phyloP scores from a whole-genome alignment of 2,797 vertebrate species.

The Epinephelus coioides region DNA sequence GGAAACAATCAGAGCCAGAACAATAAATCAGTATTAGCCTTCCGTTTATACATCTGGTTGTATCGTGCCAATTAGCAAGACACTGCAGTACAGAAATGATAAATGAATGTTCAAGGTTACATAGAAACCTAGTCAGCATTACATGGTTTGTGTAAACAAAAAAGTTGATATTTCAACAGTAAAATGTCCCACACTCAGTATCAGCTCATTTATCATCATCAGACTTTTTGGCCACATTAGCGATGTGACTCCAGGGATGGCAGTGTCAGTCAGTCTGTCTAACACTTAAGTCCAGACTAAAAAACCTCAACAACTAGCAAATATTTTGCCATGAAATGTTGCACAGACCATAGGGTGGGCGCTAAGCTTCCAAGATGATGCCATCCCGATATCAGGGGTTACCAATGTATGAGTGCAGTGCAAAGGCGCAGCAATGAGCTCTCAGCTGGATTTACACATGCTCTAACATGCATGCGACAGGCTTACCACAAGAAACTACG shows the following conservation, averaged over 20 bases:
- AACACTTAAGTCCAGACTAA: not conserved
- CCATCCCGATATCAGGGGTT: too few relatives aligned
- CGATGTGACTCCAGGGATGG: too few relatives aligned
- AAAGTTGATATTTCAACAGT: not conserved
- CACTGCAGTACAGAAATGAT: not conserved
- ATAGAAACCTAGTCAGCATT: not conserved
- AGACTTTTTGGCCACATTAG: too few relatives aligned
- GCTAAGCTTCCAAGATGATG: too few relatives aligned
- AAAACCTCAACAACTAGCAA: not conserved
- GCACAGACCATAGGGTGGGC: not conserved
- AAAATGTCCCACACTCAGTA: not conserved
- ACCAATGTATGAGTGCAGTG: too few relatives aligned
- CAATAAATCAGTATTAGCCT: not conserved
- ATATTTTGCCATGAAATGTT: too few relatives aligned
- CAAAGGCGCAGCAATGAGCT: too few relatives aligned
- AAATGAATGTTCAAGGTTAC: not conserved
- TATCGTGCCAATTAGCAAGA: not conserved
- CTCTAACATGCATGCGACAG: too few relatives aligned
- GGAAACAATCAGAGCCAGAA: conserved; percentile 3
- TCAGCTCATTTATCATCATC: not conserved
- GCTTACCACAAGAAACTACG: too few relatives aligned
- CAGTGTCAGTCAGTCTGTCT: not conserved
- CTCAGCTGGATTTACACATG: too few relatives aligned
- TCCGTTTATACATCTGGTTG: not conserved
- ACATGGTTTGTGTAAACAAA: not conserved